Evolutionary conservation across 2,797 vertebrate genomes (phyloP), one percentile per base, ranked within the genome.

Genomic region (Paedocypris micromegethes): DNA sequence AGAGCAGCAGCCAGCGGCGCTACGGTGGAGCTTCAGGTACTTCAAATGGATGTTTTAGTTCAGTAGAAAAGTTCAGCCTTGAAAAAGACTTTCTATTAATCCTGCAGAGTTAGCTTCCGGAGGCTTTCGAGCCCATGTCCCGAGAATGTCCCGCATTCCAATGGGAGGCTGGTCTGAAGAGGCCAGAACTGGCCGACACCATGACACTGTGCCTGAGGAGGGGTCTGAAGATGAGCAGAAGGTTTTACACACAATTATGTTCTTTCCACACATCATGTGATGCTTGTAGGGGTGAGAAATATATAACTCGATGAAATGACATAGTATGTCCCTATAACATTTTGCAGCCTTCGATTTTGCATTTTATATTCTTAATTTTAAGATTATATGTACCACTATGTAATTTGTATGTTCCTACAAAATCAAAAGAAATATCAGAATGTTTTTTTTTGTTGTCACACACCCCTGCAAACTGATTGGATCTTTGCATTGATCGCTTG

Each of bases 131-230:
- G 83, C 86, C 2, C 90, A 23, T 23, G 23, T 23, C 23, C 23
- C 90, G 40, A 91, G 94, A 78, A 90, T 91, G 3, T 89, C 91
- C 5, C 92, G 91, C 43, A 86, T 95, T 75, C 93, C 96, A 3
- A 91, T 99, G 81, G 97, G 96, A 65, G 96, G 95, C 2, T 99
- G 97, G 97, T 93, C 93, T 7, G 94, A 98, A 79, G 92, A 94
- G 0, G 86, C 86, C 54, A 92, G 91, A 74, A 67, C 81, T 5
- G 84, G 82, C 0, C 86, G 91, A 68, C 93, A 92, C 70, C 94
- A 93, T 1, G 94, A 91, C 64, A 84, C 95, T 0, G 90, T 98
- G 50, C 94, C 92, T 2, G 96, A 98, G 83, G 97, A 97, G 83
- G 92, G 90, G 61, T 94, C 92, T 0, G 96, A 97, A 72, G 95